phyloP scores from a whole-genome alignment of 2,113 vertebrate species.

The Nibea albiflora region DNA sequence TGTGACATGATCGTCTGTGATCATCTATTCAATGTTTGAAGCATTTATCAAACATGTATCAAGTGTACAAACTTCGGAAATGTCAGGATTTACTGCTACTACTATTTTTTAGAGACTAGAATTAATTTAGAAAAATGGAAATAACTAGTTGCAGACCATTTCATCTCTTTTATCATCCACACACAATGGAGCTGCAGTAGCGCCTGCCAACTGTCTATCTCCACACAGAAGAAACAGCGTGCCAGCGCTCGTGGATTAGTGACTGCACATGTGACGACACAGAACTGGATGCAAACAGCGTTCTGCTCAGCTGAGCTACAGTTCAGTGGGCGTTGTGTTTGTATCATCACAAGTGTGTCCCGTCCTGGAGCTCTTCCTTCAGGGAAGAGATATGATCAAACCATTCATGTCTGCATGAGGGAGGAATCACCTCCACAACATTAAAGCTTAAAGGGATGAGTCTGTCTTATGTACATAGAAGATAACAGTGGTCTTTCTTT shows the following conservation, averaged over 20 bases:
- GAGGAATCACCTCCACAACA: constrained; percentile 6
- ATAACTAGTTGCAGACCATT: too few species aligned
- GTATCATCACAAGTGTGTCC: constrained; percentile 18
- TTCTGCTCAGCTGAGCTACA: constrained; percentile 29
- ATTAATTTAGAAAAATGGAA: too few species aligned
- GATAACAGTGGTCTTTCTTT: too few species aligned
- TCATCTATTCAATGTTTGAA: neutral
- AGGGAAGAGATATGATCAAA: constrained; percentile 38
- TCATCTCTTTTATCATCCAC: neutral
- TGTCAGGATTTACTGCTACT: neutral
- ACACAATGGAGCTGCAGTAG: neutral
- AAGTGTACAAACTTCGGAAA: neutral
- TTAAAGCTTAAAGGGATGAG: neutral
- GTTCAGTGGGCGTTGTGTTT: constrained; percentile 6
- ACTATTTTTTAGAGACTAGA: too few species aligned
- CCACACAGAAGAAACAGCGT: neutral
- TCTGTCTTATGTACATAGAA: too few species aligned
- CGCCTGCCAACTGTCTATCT: constrained; percentile 2
- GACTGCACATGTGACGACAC: constrained; percentile 22
- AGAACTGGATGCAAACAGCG: constrained; percentile 13
- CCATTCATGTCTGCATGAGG: constrained; percentile 28
- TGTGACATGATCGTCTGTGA: too few species aligned
- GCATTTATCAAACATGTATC: neutral
- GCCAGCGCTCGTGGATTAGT: neutral
- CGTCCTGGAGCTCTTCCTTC: constrained; percentile 16